phyloP scores from a whole-genome alignment of 1,140 invertebrate species.

The Psix sp. region DNA sequence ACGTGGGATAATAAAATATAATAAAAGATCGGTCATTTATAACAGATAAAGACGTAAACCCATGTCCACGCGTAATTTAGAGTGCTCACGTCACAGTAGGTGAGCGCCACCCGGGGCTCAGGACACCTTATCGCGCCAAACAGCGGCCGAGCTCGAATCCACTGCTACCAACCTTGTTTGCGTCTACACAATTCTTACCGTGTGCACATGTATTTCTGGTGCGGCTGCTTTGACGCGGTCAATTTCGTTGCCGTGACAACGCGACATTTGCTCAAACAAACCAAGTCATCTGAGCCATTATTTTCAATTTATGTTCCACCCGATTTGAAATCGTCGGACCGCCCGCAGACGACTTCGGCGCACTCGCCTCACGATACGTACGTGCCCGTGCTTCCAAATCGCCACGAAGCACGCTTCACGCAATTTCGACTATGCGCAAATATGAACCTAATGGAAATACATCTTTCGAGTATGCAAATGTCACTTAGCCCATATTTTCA shows the following conservation, averaged over 20 bases:
- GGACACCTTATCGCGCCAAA: slow-evolving; percentile 67
- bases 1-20: slow-evolving; percentile 48
- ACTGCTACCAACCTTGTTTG: background rate
- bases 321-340: slow-evolving; percentile 69
- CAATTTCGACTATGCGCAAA: slow-evolving; percentile 18
- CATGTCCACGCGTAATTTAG: slow-evolving; percentile 73
- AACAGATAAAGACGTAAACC: slow-evolving; percentile 74
- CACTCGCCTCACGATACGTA: too few relatives aligned
- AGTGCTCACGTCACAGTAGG: slow-evolving; percentile 45
- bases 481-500: slow-evolving; percentile 33
- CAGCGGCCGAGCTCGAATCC: slow-evolving; percentile 7
- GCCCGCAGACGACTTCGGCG: slow-evolving; percentile 61
- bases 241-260: slow-evolving; percentile 62
- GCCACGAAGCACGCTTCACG: slow-evolving; percentile 39
- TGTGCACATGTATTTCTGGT: background rate
- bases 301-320: slow-evolving; percentile 73
- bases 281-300: slow-evolving; percentile 64
- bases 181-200: background rate
- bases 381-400: too few relatives aligned
- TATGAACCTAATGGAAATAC: slow-evolving; percentile 20
- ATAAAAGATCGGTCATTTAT: slow-evolving; percentile 64
- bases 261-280: slow-evolving; percentile 63
- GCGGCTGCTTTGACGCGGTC: slow-evolving; percentile 34
- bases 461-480: slow-evolving; percentile 41
- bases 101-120: slow-evolving; percentile 69